phyloP scores from a whole-genome alignment of 2,113 vertebrate genomes.

The Amphiprion ocellaris region DNA sequence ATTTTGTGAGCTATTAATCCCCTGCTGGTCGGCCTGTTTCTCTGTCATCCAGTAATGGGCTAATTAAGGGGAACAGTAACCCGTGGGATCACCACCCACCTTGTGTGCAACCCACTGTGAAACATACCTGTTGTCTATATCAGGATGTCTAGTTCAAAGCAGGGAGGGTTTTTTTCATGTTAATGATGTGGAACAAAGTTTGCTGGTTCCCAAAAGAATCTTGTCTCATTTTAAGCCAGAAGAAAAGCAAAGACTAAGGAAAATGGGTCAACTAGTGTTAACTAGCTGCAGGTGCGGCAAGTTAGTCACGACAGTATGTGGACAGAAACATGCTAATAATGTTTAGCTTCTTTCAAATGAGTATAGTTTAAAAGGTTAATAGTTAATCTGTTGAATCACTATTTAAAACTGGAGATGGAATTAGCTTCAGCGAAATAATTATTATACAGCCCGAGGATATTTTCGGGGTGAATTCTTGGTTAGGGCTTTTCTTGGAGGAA shows the following conservation, averaged over 20 bases:
- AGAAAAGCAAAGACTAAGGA: background rate
- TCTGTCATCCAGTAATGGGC: constrained; percentile 62
- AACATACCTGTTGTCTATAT: constrained; percentile 26
- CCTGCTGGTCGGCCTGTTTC: constrained; percentile 41
- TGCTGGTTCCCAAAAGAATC: constrained; percentile 1
- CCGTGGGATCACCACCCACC: constrained; percentile 68
- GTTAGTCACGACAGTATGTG: no score
- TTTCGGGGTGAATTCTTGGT: no score
- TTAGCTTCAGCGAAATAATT: no score
- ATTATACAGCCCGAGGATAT: no score
- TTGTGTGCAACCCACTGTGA: background rate
- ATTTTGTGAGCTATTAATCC: constrained; percentile 71
- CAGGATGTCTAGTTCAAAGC: constrained; percentile 22
- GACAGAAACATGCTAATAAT: no score
- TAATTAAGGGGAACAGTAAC: constrained; percentile 71
- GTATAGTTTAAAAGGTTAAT: no score
- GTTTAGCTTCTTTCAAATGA: no score
- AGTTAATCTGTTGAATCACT: no score
- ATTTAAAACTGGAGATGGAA: no score
- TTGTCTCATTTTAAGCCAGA: background rate
- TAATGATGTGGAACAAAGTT: constrained; percentile 30
- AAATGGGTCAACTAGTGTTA: background rate
- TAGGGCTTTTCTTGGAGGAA: no score
- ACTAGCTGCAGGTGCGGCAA: constrained; percentile 1
- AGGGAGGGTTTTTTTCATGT: background rate